Evolutionary conservation across 2,888 invertebrate genomes (phyloP).

Genomic region (Gerris lacustris): DNA sequence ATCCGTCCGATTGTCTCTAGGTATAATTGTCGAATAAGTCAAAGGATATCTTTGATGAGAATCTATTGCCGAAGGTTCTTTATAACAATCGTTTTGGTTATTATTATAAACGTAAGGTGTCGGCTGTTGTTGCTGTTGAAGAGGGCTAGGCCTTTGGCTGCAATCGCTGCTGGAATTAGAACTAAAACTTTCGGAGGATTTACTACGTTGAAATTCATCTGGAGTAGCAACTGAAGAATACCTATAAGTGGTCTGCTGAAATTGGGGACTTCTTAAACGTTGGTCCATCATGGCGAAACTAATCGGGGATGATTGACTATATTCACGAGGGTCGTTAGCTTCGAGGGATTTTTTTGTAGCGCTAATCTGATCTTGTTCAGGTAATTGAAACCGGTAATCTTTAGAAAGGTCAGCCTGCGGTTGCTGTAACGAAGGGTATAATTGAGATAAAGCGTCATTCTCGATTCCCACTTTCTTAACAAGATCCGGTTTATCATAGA

Average conservation of each 20-base stretch:
- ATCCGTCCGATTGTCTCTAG: slow-evolving; percentile 33
- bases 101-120: slow-evolving; percentile 47
- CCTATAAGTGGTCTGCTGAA: slow-evolving; percentile 17
- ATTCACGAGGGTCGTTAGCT: slow-evolving; percentile 41
- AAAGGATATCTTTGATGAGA: slow-evolving; percentile 55
- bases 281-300: slow-evolving; percentile 65
- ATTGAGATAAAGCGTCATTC: background rate
- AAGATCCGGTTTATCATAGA: background rate
- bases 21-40: slow-evolving; percentile 36
- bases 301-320: slow-evolving; percentile 57
- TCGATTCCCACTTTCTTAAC: slow-evolving; percentile 41
- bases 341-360: slow-evolving; percentile 36
- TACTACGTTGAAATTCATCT: slow-evolving; percentile 22
- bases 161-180: slow-evolving; percentile 43
- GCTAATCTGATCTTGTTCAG: background rate
- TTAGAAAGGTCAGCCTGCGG: background rate
- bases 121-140: slow-evolving; percentile 40
- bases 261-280: slow-evolving; percentile 14
- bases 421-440: background rate
- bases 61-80: slow-evolving; percentile 35
- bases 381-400: background rate
- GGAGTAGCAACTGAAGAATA: slow-evolving; percentile 17
- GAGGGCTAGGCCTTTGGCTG: slow-evolving; percentile 32
- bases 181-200: slow-evolving; percentile 24
- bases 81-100: slow-evolving; percentile 31